Base-by-base conservation (phyloP, 1,140 invertebrate species). In the Lethocerus indicus region DNA sequence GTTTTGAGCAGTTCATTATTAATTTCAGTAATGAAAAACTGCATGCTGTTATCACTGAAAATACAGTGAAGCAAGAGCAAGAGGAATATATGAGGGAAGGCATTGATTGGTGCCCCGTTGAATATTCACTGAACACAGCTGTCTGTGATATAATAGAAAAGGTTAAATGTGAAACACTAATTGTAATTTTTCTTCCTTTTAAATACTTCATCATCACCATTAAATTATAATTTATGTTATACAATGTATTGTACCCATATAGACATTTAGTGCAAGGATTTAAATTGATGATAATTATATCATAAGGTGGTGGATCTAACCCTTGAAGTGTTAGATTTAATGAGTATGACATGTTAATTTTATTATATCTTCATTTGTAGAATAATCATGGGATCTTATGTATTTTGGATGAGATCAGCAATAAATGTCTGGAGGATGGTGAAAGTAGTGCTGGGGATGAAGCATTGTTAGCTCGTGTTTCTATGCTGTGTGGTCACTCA, bases 21-120 rank as follows among this genome's bases (percentile, higher is more conserved):
- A 93, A 93, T 71, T 90, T 88, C 65, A 87, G 84, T 61, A 87
- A 87, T 61, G 88, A 93, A 65, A 87, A 87, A 62, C 71, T 91
- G 46, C 86, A 91, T 62, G 82, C 83, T 58, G 73, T 80, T 53
- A 76, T 85, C 55, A 74, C 69, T 26, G 71, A 71, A 52, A 63
- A 73, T 35, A 79, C 80, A 41, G 64, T 86, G 51, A 79, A 80
- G 58, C 72, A 81, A 52, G 81, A 87, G 64, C 88, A 91, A 65
- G 87, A 89, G 57, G 81, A 89, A 59, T 89, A 87, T 62, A 68
- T 79, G 52, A 71, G 74, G 41, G 87, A 91, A 57, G 77, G 77
- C 2, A 62, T 83, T 41, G 76, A 81, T 52, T 83, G 81, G 80
- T 75, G 70, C 5, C 70, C 76, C n/a, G 80, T 85, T 52, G 76